Evolutionary conservation across 2,888 invertebrate genomes (phyloP).

Genomic region (Pandemis heparana): DNA sequence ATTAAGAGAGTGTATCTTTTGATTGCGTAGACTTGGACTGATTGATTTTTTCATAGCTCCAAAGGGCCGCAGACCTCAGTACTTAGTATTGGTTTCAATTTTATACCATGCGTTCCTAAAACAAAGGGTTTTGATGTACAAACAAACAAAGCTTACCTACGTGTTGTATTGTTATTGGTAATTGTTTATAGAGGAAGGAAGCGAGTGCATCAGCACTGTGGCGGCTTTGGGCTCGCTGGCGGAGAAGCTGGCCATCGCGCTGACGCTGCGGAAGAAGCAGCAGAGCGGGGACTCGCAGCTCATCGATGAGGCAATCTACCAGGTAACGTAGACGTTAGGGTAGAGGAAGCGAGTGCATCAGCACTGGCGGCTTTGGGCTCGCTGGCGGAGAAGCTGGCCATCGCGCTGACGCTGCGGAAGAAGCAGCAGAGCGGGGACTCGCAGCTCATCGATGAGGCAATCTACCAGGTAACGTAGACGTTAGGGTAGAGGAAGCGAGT

Average conservation of each 20-base stretch:
- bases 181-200: slow-evolving; percentile 46
- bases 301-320: slow-evolving; percentile 62
- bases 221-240: slow-evolving; percentile 89
- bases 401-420: slow-evolving; percentile 89
- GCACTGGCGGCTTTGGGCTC: slow-evolving; percentile 87
- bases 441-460: slow-evolving; percentile 59
- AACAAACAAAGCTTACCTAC: too few species aligned
- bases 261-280: slow-evolving; percentile 88
- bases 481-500: slow-evolving; percentile 58
- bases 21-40: too few species aligned
- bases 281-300: slow-evolving; percentile 52
- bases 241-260: slow-evolving; percentile 92
- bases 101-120: too few species aligned
- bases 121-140: too few species aligned
- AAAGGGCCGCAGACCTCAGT: too few species aligned
- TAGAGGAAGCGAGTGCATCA: slow-evolving; percentile 60
- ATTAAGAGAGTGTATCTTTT: too few species aligned
- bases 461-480: slow-evolving; percentile 56
- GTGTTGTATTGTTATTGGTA: too few species aligned
- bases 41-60: too few species aligned
- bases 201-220: slow-evolving; percentile 69
- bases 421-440: slow-evolving; percentile 74
- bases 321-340: slow-evolving; percentile 51
- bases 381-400: slow-evolving; percentile 92
- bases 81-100: too few species aligned